Evolutionary conservation across 64 coral and sea anemone genomes (phyloP), one percentile per base, ranked within the genome.

Genomic region (Montipora sp.): DNA sequence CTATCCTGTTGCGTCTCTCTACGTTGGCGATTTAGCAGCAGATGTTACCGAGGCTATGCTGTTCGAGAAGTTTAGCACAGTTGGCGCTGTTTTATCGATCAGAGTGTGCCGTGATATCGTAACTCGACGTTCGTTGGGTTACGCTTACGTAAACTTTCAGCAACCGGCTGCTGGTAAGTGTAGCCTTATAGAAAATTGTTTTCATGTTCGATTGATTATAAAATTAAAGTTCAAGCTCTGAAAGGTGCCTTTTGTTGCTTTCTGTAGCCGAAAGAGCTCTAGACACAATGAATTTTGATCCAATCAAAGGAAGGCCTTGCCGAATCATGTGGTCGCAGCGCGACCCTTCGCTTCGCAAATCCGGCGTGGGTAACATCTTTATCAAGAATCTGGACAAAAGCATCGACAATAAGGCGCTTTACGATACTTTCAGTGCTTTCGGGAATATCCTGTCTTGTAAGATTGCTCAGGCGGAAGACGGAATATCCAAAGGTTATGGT

Each of bases 41-140:
- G 98, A 99, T 96, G 98, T 99, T 19, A 99, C 95, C 20, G 98
- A 99, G 94, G 98, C 98, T 61, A 95, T 99, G 87, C 90, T 99
- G 83, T 99, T 96, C 81, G 98, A 99, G 92, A 99, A 99, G 75
- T 99, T 99, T 72, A 99, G 98, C 53, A 88, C 91, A 63, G 91
- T 92, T 74, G 98, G 98, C 1, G 75, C 98, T 75, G 94, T 99
- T 78, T 82, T 99, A 27, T 99, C 98, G 13, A 99, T 99, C 79
- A 90, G 98, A 89, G 98, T 99, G 59, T 99, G 98, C 60, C 98
- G 98, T 73, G 98, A 99, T 94, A 84, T 99, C 7, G 94, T 95
- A n/a, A 99, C 98, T 67, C 95, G 98, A 27, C 89, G 98, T 71
- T 99, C 98, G 73, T 89, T 99, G 78, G 98, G 98, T 23, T 99